Base-by-base conservation (phyloP, 1,140 invertebrate species). In the Drosophila tsacasi region DNA sequence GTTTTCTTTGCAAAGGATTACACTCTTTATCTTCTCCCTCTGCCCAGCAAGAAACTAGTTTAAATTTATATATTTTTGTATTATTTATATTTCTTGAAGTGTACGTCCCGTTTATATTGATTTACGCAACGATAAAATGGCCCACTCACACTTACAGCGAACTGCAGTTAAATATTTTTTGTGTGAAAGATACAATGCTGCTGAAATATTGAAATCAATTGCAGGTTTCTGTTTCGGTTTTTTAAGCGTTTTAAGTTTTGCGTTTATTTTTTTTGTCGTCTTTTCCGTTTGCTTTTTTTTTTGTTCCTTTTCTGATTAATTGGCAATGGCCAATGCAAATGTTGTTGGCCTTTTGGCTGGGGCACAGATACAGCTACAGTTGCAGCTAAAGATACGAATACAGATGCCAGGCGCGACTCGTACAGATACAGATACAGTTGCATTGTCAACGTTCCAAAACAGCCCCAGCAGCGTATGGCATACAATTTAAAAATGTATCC, bases 401-500 rank as follows among this genome's bases (percentile, higher is more conserved):
- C 52, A 55, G 52, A 55, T 55, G 52, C 52, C 52, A 32, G 32
- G 32, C 8, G 49, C 35, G 49, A 21, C 52, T 55, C 32, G 32
- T 55, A 54, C 35, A 74, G 62, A 30, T 44, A 54, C 37, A 52
- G 40, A 62, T 66, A 65, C 62, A 61, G 69, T 76, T 77, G 61
- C 57, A 79, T 86, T 86, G 83, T 79, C 83, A 82, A 82, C 76
- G 83, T 74, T 78, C 83, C 83, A 86, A 74, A 86, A 73, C 79
- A 80, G 64, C 61, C 46, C 67, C 67, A 71, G 49, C 64, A 71
- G 69, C 81, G 72, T 78, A 82, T 82, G 74, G 74, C 58, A 67
- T 68, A 87, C 73, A 87, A 87, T 87, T 87, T 87, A 89, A 87
- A 78, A 80, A 83, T 86, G 83, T 80, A 87, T 86, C 83, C 83